Conservation (phyloP, 2,113 vertebrate species). For the Calypte anna region DNA sequence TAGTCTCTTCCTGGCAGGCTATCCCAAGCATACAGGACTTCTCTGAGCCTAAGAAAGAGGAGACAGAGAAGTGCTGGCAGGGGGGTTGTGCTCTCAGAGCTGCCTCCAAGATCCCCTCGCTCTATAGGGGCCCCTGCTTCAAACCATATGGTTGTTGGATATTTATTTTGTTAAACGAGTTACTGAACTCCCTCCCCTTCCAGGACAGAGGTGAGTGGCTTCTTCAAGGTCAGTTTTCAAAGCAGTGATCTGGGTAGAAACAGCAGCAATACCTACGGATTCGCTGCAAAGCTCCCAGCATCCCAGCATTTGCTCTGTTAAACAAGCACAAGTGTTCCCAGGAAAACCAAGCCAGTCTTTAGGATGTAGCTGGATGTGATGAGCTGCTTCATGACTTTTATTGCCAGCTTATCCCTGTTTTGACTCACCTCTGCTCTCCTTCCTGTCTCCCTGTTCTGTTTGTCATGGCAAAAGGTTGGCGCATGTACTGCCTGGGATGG, state of each 20-base stretch:
- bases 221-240: background rate
- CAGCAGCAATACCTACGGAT: background rate
- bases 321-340: conserved; percentile 46
- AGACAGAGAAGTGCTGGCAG: background rate
- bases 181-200: background rate
- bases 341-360: conserved; percentile 25
- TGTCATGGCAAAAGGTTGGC: conserved; percentile 29
- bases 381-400: conserved; percentile 43
- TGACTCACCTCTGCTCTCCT: background rate
- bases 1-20: background rate
- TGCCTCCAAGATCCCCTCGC: background rate
- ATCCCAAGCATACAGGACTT: background rate
- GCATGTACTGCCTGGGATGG: conserved; percentile 64
- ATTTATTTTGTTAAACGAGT: background rate
- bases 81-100: background rate
- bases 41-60: background rate
- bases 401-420: conserved; percentile 22
- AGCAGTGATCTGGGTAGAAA: background rate
- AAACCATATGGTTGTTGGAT: background rate
- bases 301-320: conserved; percentile 57
- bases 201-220: background rate
- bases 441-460: conserved; percentile 9
- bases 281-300: background rate
- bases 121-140: background rate
- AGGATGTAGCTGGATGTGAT: conserved; percentile 9